Evolutionary conservation across 2,113 vertebrate species (phyloP).

Genomic region (Paedocypris sp.): DNA sequence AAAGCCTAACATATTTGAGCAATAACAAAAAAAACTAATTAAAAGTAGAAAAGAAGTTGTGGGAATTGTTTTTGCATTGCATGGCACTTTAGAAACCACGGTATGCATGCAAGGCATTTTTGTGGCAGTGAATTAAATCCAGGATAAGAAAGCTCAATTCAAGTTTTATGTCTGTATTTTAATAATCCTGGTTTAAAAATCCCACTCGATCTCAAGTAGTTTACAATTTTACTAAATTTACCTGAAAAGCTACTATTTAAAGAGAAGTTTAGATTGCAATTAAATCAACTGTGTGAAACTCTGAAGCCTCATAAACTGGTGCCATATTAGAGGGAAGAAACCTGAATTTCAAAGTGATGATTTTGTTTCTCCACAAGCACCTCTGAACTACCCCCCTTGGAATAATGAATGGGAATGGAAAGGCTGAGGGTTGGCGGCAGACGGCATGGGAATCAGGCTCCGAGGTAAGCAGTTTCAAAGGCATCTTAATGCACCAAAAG

Average conservation of each 20-base stretch:
- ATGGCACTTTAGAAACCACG: slow-evolving; percentile 5
- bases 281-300: neutral
- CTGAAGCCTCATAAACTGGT: neutral
- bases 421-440: neutral
- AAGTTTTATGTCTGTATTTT: neutral
- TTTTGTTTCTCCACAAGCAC: slow-evolving; percentile 8
- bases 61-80: slow-evolving; percentile 24
- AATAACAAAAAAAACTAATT: slow-evolving; percentile 27
- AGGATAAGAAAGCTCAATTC: neutral
- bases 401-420: slow-evolving; percentile 11
- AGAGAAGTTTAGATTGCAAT: neutral
- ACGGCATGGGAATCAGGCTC: slow-evolving; percentile 7
- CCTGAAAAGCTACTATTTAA: too few relatives aligned
- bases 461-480: neutral
- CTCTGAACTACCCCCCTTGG: neutral
- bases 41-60: slow-evolving; percentile 41
- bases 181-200: too few relatives aligned
- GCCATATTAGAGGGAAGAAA: neutral
- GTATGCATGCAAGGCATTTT: slow-evolving; percentile 26
- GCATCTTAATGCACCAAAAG: slow-evolving; percentile 16
- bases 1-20: slow-evolving; percentile 10
- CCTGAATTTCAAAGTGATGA: slow-evolving; percentile 5
- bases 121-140: neutral
- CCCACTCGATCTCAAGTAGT: too few relatives aligned
- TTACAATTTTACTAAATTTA: too few relatives aligned